Evolutionary conservation across 1,140 invertebrate genomes (phyloP).

Genomic region (Lamellibrachia luymesi): DNA sequence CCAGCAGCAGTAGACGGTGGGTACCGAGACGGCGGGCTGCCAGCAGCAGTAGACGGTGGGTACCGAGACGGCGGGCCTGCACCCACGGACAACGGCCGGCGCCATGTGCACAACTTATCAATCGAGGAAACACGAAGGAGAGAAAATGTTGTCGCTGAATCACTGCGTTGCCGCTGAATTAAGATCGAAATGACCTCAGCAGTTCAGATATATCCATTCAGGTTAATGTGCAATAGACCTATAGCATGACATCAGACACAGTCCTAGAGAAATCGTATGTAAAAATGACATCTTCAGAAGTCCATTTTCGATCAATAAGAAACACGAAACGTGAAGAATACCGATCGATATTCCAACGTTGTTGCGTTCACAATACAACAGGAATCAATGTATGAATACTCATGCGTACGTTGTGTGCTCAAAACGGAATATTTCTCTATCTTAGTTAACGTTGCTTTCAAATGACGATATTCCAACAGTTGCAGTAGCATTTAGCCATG

Average conservation of each 20-base stretch:
- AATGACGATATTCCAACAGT: too few relatives aligned
- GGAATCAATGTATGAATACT: too few relatives aligned
- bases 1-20: neutral
- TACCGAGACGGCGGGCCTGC: neutral
- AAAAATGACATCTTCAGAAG: neutral
- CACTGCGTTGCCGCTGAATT: neutral
- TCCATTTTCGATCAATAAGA: neutral
- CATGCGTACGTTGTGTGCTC: too few relatives aligned
- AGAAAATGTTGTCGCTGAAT: neutral
- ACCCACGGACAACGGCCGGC: neutral
- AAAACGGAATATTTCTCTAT: too few relatives aligned
- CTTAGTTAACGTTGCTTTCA: too few relatives aligned
- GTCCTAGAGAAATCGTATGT: neutral
- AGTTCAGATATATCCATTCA: neutral
- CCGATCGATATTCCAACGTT: too few relatives aligned
- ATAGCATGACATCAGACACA: neutral
- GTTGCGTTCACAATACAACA: too few relatives aligned
- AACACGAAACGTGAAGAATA: too few relatives aligned
- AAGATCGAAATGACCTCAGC: neutral
- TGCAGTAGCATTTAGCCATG: too few relatives aligned
- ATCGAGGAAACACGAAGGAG: too few relatives aligned
- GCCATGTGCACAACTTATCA: neutral
- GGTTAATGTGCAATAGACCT: neutral
- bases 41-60: neutral
- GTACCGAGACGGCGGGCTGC: neutral